These are phyloP conservation scores for Schizaphis graminum DNA, from an alignment of 2,888 invertebrate genomes.

Conservation along the genomic window DNA sequence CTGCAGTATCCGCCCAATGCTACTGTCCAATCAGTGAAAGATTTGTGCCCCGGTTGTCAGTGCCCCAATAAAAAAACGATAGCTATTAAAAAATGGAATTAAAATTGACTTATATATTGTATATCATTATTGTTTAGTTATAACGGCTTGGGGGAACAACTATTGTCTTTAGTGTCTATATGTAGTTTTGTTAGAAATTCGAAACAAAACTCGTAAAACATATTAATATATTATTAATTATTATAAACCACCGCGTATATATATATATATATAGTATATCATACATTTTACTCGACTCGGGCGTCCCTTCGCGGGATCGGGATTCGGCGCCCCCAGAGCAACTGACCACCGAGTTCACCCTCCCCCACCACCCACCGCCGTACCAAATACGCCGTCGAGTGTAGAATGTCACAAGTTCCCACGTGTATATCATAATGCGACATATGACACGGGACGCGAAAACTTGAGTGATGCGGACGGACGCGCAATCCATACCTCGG, in stretches of 20 bases:
- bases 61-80: neutral
- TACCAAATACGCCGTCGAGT: neutral
- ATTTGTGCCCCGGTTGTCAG: neutral
- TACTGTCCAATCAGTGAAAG: too few species aligned
- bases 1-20: neutral
- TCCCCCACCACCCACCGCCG: neutral
- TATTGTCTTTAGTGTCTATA: too few species aligned
- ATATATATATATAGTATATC: too few species aligned
- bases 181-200: too few species aligned
- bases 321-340: neutral
- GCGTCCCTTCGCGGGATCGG: neutral
- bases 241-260: too few species aligned
- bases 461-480: neutral
- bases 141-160: too few species aligned
- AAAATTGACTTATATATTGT: too few species aligned
- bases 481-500: neutral
- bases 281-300: neutral
- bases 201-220: too few species aligned
- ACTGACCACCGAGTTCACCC: neutral
- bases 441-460: constrained; percentile 12
- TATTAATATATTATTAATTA: too few species aligned
- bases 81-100: too few species aligned
- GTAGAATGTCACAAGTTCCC: neutral
- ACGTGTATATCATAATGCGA: neutral
- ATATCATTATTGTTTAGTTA: too few species aligned